Conservation (phyloP, 2,797 vertebrate species). For the Sebastes steindachneri region DNA sequence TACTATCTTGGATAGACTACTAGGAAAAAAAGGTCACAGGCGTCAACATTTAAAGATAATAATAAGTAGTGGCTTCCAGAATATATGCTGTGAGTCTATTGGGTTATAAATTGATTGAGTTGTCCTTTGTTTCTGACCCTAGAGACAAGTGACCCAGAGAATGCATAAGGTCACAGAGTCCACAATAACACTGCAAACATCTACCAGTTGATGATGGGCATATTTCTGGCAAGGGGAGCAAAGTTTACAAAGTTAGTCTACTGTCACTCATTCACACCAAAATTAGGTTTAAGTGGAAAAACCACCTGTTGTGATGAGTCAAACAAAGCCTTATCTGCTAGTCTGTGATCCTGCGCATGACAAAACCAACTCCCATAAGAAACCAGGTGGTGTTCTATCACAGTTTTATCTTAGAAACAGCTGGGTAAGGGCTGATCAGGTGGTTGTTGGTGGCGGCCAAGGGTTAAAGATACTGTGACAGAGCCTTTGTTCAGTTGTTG, state of each 20-base stretch:
- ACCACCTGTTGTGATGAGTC: background rate
- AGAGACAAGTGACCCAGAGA: background rate
- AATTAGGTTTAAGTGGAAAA: background rate
- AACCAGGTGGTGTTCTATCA: background rate
- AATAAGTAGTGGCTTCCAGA: background rate
- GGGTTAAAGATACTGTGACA: background rate
- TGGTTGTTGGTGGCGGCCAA: background rate
- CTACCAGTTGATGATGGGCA: background rate
- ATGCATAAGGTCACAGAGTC: slow-evolving; percentile 6
- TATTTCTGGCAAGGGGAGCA: slow-evolving; percentile 14
- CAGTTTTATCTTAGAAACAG: background rate
- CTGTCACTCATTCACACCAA: background rate
- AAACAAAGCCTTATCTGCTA: background rate
- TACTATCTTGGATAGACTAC: background rate
- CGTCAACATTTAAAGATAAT: background rate
- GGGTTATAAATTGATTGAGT: background rate
- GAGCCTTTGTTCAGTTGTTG: background rate
- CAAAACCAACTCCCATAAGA: background rate
- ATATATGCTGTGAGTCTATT: background rate
- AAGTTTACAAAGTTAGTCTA: slow-evolving; percentile 4
- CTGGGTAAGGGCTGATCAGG: background rate
- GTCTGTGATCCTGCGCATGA: background rate
- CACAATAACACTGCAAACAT: slow-evolving; percentile 24
- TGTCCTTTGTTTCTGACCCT: background rate
- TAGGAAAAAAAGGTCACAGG: background rate